A percentile compares a stretch with the other conserved stretches of the same genome.
These are phyloP conservation scores for Arothron firmamentum DNA, from an alignment of 2,113 vertebrate species.

Conservation along the genomic window DNA sequence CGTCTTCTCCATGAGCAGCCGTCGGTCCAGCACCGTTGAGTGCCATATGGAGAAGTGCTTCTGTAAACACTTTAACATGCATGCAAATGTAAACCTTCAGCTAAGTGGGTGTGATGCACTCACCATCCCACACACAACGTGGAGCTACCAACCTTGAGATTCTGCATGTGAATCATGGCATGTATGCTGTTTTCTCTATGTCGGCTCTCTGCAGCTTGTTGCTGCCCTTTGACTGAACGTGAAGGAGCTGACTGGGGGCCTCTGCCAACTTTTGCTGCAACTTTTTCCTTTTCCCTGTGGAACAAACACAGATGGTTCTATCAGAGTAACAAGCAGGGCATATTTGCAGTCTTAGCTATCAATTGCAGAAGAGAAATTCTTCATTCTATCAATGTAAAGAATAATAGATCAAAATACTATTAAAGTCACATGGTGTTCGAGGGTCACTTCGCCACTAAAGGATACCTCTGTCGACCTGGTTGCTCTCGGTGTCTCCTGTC, in stretches of 20 bases:
- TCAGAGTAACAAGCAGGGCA: neutral
- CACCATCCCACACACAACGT: neutral
- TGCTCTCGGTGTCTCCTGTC: slow-evolving; percentile 73
- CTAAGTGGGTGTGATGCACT: neutral
- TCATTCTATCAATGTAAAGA: neutral
- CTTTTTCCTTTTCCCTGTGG: slow-evolving; percentile 73
- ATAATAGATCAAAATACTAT: neutral
- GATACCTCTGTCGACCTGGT: slow-evolving; percentile 76
- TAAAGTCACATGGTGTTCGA: neutral
- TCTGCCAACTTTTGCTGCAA: slow-evolving; percentile 52
- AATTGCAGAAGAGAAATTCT: neutral
- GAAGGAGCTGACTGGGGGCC: slow-evolving; percentile 25
- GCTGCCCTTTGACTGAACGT: slow-evolving; percentile 48
- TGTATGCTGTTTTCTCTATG: slow-evolving; percentile 52
- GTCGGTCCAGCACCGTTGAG: slow-evolving; percentile 78
- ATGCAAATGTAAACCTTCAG: neutral
- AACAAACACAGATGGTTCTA: slow-evolving; percentile 21
- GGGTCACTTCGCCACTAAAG: slow-evolving; percentile 6
- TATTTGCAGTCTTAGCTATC: neutral
- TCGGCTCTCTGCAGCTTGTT: slow-evolving; percentile 53
- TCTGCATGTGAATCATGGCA: slow-evolving; percentile 51
- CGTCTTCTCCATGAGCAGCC: slow-evolving; percentile 84
- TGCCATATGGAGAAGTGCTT: slow-evolving; percentile 89
- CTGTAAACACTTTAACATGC: slow-evolving; percentile 79
- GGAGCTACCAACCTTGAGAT: slow-evolving; percentile 62